phyloP scores from a whole-genome alignment of 2,797 vertebrate species.

The Acestrorhynchus altus region DNA sequence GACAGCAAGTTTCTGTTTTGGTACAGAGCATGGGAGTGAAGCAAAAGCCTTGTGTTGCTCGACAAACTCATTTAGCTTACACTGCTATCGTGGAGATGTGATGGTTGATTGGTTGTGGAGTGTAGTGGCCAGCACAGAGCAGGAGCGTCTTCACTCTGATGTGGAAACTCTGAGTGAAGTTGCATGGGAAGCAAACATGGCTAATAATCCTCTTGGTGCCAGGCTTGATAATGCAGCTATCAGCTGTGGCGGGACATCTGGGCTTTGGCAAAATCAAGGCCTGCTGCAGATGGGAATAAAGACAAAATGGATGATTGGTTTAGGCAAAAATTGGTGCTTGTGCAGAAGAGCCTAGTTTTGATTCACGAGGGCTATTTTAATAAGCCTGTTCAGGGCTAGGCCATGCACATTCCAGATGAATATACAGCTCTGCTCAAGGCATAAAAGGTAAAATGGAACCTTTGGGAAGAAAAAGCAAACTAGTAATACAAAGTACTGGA shows the following conservation, averaged over 20 bases:
- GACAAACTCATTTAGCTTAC: constrained; percentile 41
- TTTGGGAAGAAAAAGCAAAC: no score
- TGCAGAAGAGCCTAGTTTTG: not conserved
- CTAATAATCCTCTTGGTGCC: constrained; percentile 50
- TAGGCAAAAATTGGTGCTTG: not conserved
- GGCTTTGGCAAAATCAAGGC: constrained; percentile 8
- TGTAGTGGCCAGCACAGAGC: not conserved
- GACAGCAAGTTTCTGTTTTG: constrained; percentile 28
- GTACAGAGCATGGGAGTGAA: constrained; percentile 18
- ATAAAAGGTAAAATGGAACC: not conserved
- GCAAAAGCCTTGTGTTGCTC: not conserved
- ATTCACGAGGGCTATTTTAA: not conserved
- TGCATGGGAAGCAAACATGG: constrained; percentile 38
- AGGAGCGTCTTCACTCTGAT: constrained; percentile 1
- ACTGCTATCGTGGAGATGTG: constrained; percentile 40
- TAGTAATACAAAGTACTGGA: no score
- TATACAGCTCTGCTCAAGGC: no score
- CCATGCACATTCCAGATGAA: not conserved
- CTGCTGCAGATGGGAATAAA: constrained; percentile 8
- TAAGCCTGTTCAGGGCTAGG: not conserved
- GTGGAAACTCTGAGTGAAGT: not conserved
- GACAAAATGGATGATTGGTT: not conserved
- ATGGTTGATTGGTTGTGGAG: not conserved
- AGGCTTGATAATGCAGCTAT: constrained; percentile 53
- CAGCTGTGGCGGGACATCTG: constrained; percentile 45